Percentiles rank a stretch among this genome's conserved stretches.
Conservation (phyloP, 2,888 invertebrate genomes). For the Euzophera pinguis region DNA sequence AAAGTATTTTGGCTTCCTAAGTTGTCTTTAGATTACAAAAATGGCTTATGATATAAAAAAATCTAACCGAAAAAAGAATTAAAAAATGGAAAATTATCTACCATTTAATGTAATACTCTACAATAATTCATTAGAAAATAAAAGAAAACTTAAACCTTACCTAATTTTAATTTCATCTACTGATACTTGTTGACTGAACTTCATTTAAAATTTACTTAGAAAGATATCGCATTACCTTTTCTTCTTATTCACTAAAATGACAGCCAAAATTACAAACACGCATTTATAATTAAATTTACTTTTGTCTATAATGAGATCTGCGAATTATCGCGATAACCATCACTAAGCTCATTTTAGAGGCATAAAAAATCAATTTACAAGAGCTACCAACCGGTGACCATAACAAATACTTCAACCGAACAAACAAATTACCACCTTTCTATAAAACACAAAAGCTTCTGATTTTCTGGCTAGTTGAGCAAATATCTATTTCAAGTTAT, state of each 20-base stretch:
- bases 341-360: conserved; percentile 13
- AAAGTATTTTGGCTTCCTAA: no score
- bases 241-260: neutral
- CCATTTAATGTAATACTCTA: no score
- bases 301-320: conserved; percentile 7
- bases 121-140: no score
- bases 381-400: conserved; percentile 31
- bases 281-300: neutral
- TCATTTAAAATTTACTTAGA: no score
- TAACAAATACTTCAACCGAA: conserved; percentile 44
- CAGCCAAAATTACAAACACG: neutral
- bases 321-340: conserved; percentile 2
- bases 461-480: conserved; percentile 78
- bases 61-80: no score
- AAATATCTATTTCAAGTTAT: conserved; percentile 69
- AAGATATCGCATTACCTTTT: neutral
- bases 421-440: conserved; percentile 56
- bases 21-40: no score
- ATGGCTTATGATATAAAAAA: no score
- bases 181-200: no score
- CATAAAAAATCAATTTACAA: neutral
- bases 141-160: no score
- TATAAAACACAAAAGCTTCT: conserved; percentile 55
- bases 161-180: no score
- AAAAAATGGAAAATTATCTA: no score